Evolutionary conservation across 2,113 vertebrate genomes (phyloP).

Genomic region (Pygoscelis antarcticus): DNA sequence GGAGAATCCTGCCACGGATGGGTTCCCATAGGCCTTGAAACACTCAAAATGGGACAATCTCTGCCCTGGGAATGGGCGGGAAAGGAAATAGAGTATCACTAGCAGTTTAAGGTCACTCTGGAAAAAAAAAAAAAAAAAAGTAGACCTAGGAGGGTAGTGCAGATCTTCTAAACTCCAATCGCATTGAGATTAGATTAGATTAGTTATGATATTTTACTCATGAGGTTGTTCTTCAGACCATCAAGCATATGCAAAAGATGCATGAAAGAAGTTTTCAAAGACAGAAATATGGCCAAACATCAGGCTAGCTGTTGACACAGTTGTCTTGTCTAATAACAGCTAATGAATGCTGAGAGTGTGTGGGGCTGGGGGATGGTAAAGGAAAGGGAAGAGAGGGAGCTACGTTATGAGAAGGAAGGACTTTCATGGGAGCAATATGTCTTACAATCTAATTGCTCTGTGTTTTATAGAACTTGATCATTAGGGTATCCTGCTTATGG

Average conservation of each 20-base stretch:
- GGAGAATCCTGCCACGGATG: not conserved
- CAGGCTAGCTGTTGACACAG: slow-evolving; percentile 42
- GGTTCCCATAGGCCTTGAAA: not conserved
- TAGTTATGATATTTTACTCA: not conserved
- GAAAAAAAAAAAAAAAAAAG: not conserved
- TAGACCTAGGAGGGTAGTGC: not conserved
- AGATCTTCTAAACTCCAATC: not conserved
- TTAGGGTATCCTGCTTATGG: slow-evolving; percentile 80
- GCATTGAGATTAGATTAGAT: not conserved
- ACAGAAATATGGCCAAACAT: not conserved
- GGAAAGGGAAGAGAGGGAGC: not conserved
- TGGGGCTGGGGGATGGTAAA: not conserved
- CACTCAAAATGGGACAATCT: not conserved
- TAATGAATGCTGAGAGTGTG: not conserved
- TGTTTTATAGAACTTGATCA: slow-evolving; percentile 81
- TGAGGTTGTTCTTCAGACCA: not conserved
- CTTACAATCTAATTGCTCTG: slow-evolving; percentile 78
- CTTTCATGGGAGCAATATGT: slow-evolving; percentile 75
- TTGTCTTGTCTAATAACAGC: slow-evolving; percentile 8
- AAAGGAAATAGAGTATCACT: not conserved
- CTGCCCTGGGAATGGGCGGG: not conserved
- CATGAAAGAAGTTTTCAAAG: not conserved
- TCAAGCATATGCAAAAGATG: not conserved
- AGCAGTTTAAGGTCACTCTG: not conserved
- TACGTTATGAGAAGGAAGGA: slow-evolving; percentile 59